Percentiles rank a stretch among this genome's conserved stretches.
phyloP scores from a whole-genome alignment of 1,140 invertebrate species.

The Drosophila tani region DNA sequence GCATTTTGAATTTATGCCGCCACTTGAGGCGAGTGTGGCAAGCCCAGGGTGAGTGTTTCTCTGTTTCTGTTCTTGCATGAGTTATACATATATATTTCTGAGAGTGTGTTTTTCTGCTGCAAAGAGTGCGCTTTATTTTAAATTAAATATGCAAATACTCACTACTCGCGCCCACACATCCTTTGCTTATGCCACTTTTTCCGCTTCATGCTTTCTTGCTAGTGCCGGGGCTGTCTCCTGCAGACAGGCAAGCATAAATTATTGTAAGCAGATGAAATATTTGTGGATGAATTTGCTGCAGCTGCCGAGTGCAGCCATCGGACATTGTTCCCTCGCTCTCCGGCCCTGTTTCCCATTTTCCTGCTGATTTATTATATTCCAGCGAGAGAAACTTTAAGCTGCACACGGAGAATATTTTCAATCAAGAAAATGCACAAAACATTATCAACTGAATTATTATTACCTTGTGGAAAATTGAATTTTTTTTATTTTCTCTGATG shows the following conservation, averaged over 20 bases:
- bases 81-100: background rate
- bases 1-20: conserved; percentile 81
- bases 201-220: conserved; percentile 17
- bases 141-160: conserved; percentile 76
- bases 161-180: conserved; percentile 23
- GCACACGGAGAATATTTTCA: conserved; percentile 4
- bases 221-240: conserved; percentile 32
- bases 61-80: conserved; percentile 25
- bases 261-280: conserved; percentile 65
- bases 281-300: conserved; percentile 51
- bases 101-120: conserved; percentile 7
- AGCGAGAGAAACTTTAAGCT: conserved; percentile 27
- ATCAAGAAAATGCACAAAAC: background rate
- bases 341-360: conserved; percentile 7
- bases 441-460: background rate
- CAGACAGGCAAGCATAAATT: conserved; percentile 68
- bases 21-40: conserved; percentile 71
- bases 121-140: conserved; percentile 64
- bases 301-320: conserved; percentile 43
- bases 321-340: conserved; percentile 12
- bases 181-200: conserved; percentile 5
- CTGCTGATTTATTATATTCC: conserved; percentile 33
- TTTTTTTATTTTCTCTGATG: background rate
- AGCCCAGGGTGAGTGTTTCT: conserved; percentile 33
- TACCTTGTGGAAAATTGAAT: background rate